These are phyloP conservation scores for Trachymyrmex cornetzi DNA, from an alignment of 1,140 invertebrate genomes.

Conservation along the genomic window DNA sequence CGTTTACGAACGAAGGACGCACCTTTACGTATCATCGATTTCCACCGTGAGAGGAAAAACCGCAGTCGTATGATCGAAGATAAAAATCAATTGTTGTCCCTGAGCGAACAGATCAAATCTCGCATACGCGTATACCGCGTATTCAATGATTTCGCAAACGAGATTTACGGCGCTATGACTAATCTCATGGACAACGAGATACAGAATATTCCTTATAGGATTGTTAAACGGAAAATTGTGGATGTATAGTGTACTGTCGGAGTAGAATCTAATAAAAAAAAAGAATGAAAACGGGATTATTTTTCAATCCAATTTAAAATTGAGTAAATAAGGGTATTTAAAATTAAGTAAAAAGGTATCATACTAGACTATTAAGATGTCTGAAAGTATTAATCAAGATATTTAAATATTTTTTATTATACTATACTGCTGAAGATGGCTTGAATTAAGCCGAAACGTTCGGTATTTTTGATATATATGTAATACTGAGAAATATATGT, in stretches of 20 bases:
- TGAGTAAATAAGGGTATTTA: too few relatives aligned
- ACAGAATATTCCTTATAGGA: background rate
- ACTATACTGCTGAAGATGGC: too few relatives aligned
- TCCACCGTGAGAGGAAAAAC: constrained; percentile 60
- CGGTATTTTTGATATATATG: too few relatives aligned
- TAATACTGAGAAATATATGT: too few relatives aligned
- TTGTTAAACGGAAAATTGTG: background rate
- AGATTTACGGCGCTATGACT: constrained; percentile 44
- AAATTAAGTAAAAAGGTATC: too few relatives aligned
- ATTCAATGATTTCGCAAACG: constrained; percentile 36
- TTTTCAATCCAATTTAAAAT: background rate
- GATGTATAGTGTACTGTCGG: too few relatives aligned
- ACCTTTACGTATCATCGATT: constrained; percentile 71
- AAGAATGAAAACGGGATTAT: background rate
- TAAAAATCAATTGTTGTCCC: constrained; percentile 75
- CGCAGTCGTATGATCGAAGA: constrained; percentile 33
- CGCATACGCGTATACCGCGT: background rate
- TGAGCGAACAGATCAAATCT: constrained; percentile 73
- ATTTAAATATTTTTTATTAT: too few relatives aligned
- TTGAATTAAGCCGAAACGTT: too few relatives aligned
- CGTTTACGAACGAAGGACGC: constrained; percentile 70
- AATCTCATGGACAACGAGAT: constrained; percentile 21
- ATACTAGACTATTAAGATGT: too few relatives aligned
- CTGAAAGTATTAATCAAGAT: too few relatives aligned
- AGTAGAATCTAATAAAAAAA: background rate